These are phyloP conservation scores for Pampusana beccarii DNA, from an alignment of 2,113 vertebrate species.

Conservation along the genomic window DNA sequence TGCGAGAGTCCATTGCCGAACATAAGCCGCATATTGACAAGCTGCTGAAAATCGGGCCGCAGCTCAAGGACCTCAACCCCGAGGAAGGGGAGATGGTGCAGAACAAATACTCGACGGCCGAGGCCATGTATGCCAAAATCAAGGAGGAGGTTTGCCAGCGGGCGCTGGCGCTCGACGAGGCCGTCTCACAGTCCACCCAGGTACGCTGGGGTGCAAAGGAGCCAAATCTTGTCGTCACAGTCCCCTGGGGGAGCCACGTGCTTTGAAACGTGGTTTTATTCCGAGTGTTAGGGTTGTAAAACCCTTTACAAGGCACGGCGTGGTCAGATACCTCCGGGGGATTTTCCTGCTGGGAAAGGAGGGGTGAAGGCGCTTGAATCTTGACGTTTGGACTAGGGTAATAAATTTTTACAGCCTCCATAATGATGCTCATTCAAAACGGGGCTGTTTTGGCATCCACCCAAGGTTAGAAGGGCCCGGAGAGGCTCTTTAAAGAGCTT, in stretches of 20 bases:
- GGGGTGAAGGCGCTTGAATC: neutral
- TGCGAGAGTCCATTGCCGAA: conserved; percentile 94
- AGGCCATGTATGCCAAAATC: conserved; percentile 85
- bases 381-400: neutral
- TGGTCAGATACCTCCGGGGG: neutral
- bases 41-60: conserved; percentile 95
- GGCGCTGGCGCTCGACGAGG: conserved; percentile 88
- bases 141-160: conserved; percentile 93
- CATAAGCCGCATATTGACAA: conserved; percentile 99
- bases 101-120: conserved; percentile 82
- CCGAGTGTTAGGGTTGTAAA: neutral
- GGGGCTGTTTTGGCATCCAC: neutral
- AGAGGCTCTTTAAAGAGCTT: neutral
- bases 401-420: conserved; percentile 2
- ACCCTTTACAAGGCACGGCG: neutral
- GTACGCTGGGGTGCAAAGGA: conserved; percentile 60
- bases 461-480: neutral
- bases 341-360: neutral
- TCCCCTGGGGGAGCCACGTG: neutral
- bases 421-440: conserved; percentile 11
- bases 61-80: conserved; percentile 88
- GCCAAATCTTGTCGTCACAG: neutral
- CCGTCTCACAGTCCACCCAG: conserved; percentile 93
- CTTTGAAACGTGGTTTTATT: neutral
- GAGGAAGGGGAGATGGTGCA: conserved; percentile 88